phyloP scores from a whole-genome alignment of 1,140 invertebrate genomes.

The Heliconius congener region DNA sequence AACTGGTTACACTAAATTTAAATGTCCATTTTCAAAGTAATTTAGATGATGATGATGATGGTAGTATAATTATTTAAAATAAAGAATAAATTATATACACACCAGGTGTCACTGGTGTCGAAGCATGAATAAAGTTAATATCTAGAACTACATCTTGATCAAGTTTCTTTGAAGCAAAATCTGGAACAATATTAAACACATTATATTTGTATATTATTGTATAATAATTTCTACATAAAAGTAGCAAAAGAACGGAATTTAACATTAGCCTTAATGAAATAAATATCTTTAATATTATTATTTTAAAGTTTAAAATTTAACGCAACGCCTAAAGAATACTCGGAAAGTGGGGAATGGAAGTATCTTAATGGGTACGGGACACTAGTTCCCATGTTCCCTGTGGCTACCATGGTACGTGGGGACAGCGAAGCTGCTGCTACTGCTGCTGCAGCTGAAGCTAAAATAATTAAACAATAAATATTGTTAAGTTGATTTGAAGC shows the following conservation, averaged over 20 bases:
- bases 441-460: too few relatives aligned
- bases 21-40: background rate
- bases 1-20: background rate
- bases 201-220: background rate
- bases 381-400: too few relatives aligned
- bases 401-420: too few relatives aligned
- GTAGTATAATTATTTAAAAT: background rate
- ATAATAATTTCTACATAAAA: background rate
- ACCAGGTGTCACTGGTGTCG: constrained; percentile 62
- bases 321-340: too few relatives aligned
- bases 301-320: too few relatives aligned
- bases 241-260: background rate
- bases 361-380: too few relatives aligned
- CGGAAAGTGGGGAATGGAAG: too few relatives aligned
- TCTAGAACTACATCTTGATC: constrained; percentile 64
- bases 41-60: background rate
- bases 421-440: too few relatives aligned
- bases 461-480: too few relatives aligned
- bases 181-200: constrained; percentile 43
- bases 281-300: too few relatives aligned
- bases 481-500: too few relatives aligned
- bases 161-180: constrained; percentile 53
- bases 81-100: constrained; percentile 11
- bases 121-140: constrained; percentile 56
- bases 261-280: too few relatives aligned